Base-by-base conservation (phyloP, 1,140 invertebrate species). In the Anastrepha ludens region DNA sequence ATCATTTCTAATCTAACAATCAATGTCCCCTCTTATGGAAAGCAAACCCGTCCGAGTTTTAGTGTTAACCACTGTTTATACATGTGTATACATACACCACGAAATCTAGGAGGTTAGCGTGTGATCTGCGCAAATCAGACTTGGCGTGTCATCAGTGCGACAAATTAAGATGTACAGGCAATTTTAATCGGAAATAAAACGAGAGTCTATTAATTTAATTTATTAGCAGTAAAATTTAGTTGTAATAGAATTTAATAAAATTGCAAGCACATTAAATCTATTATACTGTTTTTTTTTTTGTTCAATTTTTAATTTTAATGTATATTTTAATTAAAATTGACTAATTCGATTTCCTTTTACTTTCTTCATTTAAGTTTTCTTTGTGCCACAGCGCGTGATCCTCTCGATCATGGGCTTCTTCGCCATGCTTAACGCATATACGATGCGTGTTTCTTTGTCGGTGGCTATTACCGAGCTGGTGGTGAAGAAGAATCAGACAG, bases 381-480 rank as follows among this genome's bases (percentile, higher is more conserved):
- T 95, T 74, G 94, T 96, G 91, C 96, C 96, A 2, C 96, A 97
- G 91, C 92, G 96, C 93, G 96, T 96, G 94, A 94, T 97, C 65
- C 95, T 98, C 90, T 96, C 97, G 1, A 93, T 98, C 11, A 96
- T 98, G 96, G 97, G 97, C 44, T 98, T 98, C 91, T 92, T 97
- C 89, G 97, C 97, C 15, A 95, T 98, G 41, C 95, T 96, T n/a
- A 98, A 97, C 91, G 96, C 98, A 1, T 98, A 98, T 92, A 96
- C 97, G 13, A 97, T 98, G 96, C 94, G 98, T 47, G 96, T 98
- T 2, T 97, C 97, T 90, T 94, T 99, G 6, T 98, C 97, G 89
- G 95, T 98, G 47, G 97, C 98, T 5, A 98, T 99, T 89, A 98
- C 98, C 15, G 97, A 97, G 90, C 98, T 99, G 97, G 96, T 96